phyloP scores from a whole-genome alignment of 2,888 invertebrate species.

The Caenorhabditis sulstoni region DNA sequence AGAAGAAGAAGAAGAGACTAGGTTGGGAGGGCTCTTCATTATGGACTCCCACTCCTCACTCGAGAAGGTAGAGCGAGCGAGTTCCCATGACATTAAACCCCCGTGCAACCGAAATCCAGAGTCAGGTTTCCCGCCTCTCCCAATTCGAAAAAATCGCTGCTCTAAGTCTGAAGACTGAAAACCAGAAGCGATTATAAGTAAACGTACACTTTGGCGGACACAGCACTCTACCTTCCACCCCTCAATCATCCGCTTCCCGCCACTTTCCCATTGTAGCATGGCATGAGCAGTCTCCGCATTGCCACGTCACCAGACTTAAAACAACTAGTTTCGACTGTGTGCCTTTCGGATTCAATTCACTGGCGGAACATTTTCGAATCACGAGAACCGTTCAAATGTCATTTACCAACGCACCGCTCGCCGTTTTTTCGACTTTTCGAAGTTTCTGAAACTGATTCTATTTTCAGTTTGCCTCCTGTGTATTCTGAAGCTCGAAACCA shows the following conservation, averaged over 20 bases:
- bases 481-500: too few relatives aligned
- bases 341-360: too few relatives aligned
- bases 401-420: too few relatives aligned
- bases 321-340: too few relatives aligned
- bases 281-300: neutral
- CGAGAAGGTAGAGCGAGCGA: neutral
- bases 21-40: conserved; percentile 19
- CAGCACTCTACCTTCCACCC: neutral
- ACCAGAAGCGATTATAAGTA: conserved; percentile 17
- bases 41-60: conserved; percentile 17
- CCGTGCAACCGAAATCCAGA: too few relatives aligned
- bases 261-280: neutral
- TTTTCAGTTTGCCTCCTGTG: too few relatives aligned
- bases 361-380: too few relatives aligned
- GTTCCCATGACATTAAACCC: conserved; percentile 21
- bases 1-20: conserved; percentile 7
- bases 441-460: too few relatives aligned
- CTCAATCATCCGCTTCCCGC: conserved; percentile 9
- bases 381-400: too few relatives aligned
- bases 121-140: too few relatives aligned
- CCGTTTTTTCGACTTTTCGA: too few relatives aligned
- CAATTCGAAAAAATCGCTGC: too few relatives aligned
- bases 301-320: conserved; percentile 1
- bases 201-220: conserved; percentile 9
- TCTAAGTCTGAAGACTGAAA: neutral